These are phyloP conservation scores for Parnassius smintheus DNA, from an alignment of 2,888 invertebrate species.

Conservation along the genomic window DNA sequence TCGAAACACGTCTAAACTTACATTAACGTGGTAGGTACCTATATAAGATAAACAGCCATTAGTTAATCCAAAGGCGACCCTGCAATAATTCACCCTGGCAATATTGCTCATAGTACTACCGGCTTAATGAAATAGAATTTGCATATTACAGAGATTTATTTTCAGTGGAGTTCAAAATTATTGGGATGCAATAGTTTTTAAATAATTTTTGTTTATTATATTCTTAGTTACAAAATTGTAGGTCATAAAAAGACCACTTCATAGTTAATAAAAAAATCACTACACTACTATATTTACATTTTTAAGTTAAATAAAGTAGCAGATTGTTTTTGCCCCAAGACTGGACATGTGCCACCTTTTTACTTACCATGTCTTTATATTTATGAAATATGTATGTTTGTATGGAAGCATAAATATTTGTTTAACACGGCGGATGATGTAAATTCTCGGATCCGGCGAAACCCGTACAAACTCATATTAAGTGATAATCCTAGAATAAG, in stretches of 20 bases:
- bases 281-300: no score
- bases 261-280: no score
- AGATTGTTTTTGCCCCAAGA: no score
- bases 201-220: neutral
- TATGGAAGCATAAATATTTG: no score
- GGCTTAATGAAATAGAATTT: conserved; percentile 80
- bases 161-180: conserved; percentile 36
- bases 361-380: no score
- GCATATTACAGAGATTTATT: conserved; percentile 79
- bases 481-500: no score
- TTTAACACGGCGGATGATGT: no score
- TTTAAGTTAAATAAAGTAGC: no score
- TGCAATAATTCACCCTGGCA: conserved; percentile 68
- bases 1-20: conserved; percentile 58
- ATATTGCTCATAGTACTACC: conserved; percentile 75
- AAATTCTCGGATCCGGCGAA: no score
- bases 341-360: no score
- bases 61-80: conserved; percentile 74
- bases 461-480: no score
- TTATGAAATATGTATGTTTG: no score
- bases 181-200: neutral
- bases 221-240: neutral
- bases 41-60: conserved; percentile 80
- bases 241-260: neutral
- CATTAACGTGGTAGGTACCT: conserved; percentile 60